Conservation (phyloP, 2,797 vertebrate species). For the Chelon labrosus region DNA sequence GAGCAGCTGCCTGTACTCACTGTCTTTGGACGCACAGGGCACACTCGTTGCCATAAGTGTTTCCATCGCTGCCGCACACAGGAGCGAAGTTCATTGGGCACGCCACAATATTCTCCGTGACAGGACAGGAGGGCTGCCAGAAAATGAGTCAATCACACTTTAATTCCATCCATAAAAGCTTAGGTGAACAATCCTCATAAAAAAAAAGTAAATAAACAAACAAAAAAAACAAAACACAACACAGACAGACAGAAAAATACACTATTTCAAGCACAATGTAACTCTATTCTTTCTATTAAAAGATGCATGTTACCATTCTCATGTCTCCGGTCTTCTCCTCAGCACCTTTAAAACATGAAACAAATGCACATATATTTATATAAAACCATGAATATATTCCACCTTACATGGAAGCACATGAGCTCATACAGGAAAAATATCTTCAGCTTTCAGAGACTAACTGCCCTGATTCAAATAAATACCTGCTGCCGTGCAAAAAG, state of each 20-base stretch:
- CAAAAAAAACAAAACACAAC: no score
- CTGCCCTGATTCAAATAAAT: background rate
- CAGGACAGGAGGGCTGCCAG: constrained; percentile 74
- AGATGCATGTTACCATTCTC: constrained; percentile 62
- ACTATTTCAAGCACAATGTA: no score
- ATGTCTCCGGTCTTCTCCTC: constrained; percentile 21
- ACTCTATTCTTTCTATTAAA: background rate
- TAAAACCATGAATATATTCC: background rate
- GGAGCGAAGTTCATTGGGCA: constrained; percentile 84
- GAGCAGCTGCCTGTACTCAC: constrained; percentile 74
- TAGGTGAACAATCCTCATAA: no score
- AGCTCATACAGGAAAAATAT: background rate
- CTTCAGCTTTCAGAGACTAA: background rate
- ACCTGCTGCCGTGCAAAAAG: no score
- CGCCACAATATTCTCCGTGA: constrained; percentile 44
- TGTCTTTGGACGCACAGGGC: constrained; percentile 76
- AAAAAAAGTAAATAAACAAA: no score
- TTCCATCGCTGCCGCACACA: constrained; percentile 86
- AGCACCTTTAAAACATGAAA: constrained; percentile 17
- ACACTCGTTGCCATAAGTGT: constrained; percentile 84
- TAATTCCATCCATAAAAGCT: background rate
- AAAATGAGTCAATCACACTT: background rate
- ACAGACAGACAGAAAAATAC: no score
- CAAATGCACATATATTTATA: no score
- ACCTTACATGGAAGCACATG: background rate